Base-by-base conservation (phyloP, 92 coral and sea anemone genomes). In the Scolanthus callimorphus region DNA sequence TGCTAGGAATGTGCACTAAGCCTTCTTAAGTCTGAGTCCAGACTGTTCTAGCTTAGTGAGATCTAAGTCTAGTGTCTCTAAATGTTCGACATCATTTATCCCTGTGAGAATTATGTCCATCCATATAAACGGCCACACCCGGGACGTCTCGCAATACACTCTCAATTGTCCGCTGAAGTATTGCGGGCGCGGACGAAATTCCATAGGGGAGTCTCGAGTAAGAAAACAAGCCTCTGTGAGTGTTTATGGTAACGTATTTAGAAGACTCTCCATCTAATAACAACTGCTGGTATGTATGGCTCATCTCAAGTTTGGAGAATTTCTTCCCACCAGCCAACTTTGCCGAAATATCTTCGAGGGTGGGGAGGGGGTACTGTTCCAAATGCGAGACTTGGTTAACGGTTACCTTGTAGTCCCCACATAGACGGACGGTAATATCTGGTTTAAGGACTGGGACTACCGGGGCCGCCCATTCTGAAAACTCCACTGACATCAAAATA, bases 291-390 rank as follows among this genome's bases (percentile, higher is more conserved):
- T 79, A 72, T 9, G 69, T 57, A 17, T 62, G 69, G 46, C 56
- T 62, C 34, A 67, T 23, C n/a, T 67, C 63, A 47, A 67, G 28
- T 41, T 67, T 67, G 17, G 74, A 41, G 43, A 67, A 67, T 25
- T 27, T 39, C 2, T 23, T 27, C 13, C 63, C 74, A 21, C 63
- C 63, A 13, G 45, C 73, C 1, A 78, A 82, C 22, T 78, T 66
- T 0, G 77, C 67, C 4, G 54, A 46, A 30, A 72, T 38, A 31
- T 84, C 81, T 26, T 72, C 82, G 6, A 78, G 63, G 20, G 52
- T 67, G 17, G 90, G 82, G 12, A 84, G 34, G 34, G 91, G 86
- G 60, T 84, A 84, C 20, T 84, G 77, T 51, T 73, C 85, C 11
- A 73, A 27, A 17, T 78, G 62, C 17, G 78, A 63, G n/a, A 25